phyloP scores from a whole-genome alignment of 2,113 vertebrate genomes.

The Atrichornis clamosus region DNA sequence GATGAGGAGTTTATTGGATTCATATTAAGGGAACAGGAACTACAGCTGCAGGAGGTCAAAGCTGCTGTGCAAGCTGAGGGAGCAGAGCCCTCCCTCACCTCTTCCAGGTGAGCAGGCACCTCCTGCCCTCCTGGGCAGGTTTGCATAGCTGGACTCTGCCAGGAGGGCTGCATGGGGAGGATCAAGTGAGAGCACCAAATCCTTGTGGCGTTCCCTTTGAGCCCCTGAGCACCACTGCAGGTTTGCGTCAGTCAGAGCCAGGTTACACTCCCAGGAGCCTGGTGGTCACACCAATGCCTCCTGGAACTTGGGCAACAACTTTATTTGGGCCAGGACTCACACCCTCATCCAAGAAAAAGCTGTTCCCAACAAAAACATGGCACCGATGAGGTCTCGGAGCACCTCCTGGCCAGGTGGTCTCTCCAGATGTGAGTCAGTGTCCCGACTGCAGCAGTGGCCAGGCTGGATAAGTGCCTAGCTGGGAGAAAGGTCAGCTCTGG shows the following conservation, averaged over 20 bases:
- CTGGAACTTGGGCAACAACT: neutral
- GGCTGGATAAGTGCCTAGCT: neutral
- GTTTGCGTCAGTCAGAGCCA: neutral
- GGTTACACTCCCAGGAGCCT: neutral
- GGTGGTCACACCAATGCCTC: neutral
- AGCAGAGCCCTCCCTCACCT: neutral
- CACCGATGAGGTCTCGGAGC: fast-evolving
- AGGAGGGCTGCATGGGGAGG: neutral
- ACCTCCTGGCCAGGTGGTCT: neutral
- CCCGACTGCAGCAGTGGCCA: neutral
- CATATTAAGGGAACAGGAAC: neutral
- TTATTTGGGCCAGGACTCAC: neutral
- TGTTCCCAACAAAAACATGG: fast-evolving
- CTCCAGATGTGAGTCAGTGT: neutral
- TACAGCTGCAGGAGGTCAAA: neutral
- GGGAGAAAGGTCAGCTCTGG: neutral
- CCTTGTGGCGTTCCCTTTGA: neutral
- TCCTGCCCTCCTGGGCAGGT: neutral
- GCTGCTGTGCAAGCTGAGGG: neutral
- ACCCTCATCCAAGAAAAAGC: neutral
- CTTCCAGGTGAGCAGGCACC: neutral
- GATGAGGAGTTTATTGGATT: neutral
- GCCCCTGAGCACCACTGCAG: neutral
- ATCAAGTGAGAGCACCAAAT: neutral
- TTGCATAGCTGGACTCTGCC: neutral